Base-by-base conservation (phyloP, 2,113 vertebrate genomes). In the Irena cyanogastra region DNA sequence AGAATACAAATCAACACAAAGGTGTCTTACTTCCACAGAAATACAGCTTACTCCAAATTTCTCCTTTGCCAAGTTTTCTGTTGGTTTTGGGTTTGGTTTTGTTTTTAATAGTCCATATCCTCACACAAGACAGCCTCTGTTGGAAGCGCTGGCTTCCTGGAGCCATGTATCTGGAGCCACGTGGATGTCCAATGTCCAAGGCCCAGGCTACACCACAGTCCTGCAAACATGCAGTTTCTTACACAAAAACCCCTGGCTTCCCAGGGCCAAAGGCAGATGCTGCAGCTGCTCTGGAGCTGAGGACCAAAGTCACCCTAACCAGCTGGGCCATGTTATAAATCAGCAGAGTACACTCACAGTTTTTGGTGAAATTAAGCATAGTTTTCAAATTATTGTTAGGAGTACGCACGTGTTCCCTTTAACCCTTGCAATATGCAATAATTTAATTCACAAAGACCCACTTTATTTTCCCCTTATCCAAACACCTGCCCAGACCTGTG, bases 141-240 rank as follows among this genome's bases (percentile, higher is more conserved):
- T 42, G 41, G 37, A 78, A 82, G 42, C 30, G 8, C 7, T 41
- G 49, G 5, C 8, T 59, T 69, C 28, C 26, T 33, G 39, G 19
- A 83, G 26, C 24, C 30, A 42, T 30, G 26, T 50, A 41, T 24
- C 26, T 33, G 42, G 19, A 83, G 23, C 24, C 28, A 33, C 37
- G 26, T 50, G 45, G 20, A 41, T 57, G 59, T 63, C 21, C 24
- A 30, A 3, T 0, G 1, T 17, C 22, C 20, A 53, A 47, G 0
- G 1, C 13, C 5, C 60, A 33, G 13, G 15, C 6, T 54, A 16
- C 4, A 2, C 11, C 13, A 37, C 35, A 81, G 53, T 39, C 27
- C 42, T 39, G 19, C 30, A 45, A 49, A 39, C 15, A 23, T 2
- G 1, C 13, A 9, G 33, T 6, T 33, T 12, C 31, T 89, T 44